Evolutionary conservation across 2,888 invertebrate genomes (phyloP), one percentile per base, ranked within the genome.

Genomic region (Noctua comes): DNA sequence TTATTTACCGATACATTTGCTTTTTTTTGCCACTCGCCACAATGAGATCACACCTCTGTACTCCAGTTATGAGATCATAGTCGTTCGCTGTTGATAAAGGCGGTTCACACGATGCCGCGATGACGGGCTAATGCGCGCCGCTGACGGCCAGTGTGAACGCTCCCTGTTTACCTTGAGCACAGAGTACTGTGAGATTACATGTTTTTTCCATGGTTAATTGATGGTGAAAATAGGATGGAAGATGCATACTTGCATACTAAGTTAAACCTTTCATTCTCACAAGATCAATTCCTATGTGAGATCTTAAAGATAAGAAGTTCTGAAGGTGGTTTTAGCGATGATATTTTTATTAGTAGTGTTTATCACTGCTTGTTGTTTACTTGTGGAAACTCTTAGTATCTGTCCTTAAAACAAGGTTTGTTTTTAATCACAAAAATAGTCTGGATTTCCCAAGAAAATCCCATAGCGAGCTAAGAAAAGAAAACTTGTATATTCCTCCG

Each of bases 111-210:
- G 68, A 66, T n/a, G 43, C 66, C 71, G 88, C 85, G 93, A 75
- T 91, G 93, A 93, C 90, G 91, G 90, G 86, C 89, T 94, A 94
- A 94, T 94, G 94, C 86, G 87, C 82, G 73, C 80, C 86, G 92
- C 86, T 91, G 92, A 93, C 89, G 87, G 83, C 78, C 75, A 80
- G 86, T 89, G 91, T 89, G 92, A 89, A 91, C 91, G 85, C 85
- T 85, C 91, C 90, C 86, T 84, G 80, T 91, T 90, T 91, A 91
- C 89, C 89, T 89, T 83, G 68, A 21, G 11, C 77, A 87, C 71
- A 91, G 91, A 88, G 84, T 87, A 90, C 43, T 72, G 72, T 72
- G 21, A 48, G 72, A 40, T 64, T n/a, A 71, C 48, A 70, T 68
- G 16, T n/a, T 76, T 40, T 36, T 24, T 40, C 5, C 8, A 36